Percentiles rank a stretch among this genome's conserved stretches.
Conservation (phyloP, 1,140 invertebrate species). For the Ooceraea biroi region DNA sequence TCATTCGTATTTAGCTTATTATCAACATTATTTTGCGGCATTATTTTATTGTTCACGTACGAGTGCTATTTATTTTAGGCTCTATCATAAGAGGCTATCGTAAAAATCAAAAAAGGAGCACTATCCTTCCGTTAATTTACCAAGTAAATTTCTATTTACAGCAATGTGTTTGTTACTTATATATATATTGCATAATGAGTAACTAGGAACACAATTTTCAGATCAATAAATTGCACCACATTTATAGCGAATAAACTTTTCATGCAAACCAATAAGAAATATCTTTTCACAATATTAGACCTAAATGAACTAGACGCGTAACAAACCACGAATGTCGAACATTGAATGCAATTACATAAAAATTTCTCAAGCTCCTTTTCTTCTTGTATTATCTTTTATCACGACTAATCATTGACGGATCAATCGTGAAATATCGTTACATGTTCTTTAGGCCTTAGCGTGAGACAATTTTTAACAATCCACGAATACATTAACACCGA, state of each 20-base stretch:
- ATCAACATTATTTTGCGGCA: conserved; percentile 50
- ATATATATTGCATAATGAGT: conserved; percentile 55
- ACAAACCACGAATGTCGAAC: not conserved
- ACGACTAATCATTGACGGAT: conserved; percentile 36
- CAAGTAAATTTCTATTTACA: conserved; percentile 33
- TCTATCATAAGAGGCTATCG: conserved; percentile 72
- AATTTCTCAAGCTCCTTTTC: conserved; percentile 63
- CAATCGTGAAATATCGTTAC: conserved; percentile 45
- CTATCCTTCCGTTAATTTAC: conserved; percentile 49
- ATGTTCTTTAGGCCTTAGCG: conserved; percentile 66
- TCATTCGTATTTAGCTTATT: conserved; percentile 56
- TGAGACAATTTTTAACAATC: conserved; percentile 62
- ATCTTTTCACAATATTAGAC: not conserved
- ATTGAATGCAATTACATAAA: conserved; percentile 5
- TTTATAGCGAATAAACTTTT: conserved; percentile 42
- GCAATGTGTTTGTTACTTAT: conserved; percentile 31
- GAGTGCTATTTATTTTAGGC: conserved; percentile 68
- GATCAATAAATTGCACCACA: conserved; percentile 41
- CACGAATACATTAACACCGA: conserved; percentile 53
- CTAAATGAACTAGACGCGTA: not conserved
- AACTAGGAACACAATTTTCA: conserved; percentile 59
- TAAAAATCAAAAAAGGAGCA: conserved; percentile 74
- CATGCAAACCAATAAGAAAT: not conserved
- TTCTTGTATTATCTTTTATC: conserved; percentile 51
- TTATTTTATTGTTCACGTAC: conserved; percentile 59